A percentile compares a stretch with the other conserved stretches of the same genome.
phyloP scores from a whole-genome alignment of 2,113 vertebrate genomes.

The Falcunculus frontatus region DNA sequence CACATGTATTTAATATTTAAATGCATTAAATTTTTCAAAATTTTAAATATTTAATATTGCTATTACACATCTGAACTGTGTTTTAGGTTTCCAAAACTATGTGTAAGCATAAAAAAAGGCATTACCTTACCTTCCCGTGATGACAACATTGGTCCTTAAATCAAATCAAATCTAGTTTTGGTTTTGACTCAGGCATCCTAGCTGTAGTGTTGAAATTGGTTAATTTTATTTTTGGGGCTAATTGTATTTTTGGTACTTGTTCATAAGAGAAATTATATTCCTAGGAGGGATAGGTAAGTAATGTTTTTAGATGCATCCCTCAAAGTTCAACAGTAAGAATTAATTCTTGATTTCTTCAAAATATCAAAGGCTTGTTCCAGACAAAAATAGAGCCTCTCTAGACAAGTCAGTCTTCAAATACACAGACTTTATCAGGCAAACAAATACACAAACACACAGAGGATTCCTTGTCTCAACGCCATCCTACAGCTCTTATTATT shows the following conservation, averaged over 20 bases:
- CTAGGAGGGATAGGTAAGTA: neutral
- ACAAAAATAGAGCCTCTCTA: neutral
- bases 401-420: neutral
- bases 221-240: neutral
- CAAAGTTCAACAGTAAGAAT: neutral
- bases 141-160: neutral
- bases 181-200: neutral
- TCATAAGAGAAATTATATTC: neutral
- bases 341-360: neutral
- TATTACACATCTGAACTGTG: neutral
- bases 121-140: conserved; percentile 7
- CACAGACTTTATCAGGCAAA: conserved; percentile 1
- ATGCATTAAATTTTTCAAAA: conserved; percentile 20
- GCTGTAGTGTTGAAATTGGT: neutral
- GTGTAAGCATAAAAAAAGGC: neutral
- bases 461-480: neutral
- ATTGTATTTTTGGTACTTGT: neutral
- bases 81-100: conserved; percentile 34
- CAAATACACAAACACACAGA: neutral
- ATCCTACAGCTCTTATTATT: conserved; percentile 19
- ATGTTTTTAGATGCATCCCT: neutral
- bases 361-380: neutral
- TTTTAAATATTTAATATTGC: neutral
- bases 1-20: neutral
- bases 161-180: neutral